phyloP scores from a whole-genome alignment of 2,888 invertebrate species.

The Idaea straminata region DNA sequence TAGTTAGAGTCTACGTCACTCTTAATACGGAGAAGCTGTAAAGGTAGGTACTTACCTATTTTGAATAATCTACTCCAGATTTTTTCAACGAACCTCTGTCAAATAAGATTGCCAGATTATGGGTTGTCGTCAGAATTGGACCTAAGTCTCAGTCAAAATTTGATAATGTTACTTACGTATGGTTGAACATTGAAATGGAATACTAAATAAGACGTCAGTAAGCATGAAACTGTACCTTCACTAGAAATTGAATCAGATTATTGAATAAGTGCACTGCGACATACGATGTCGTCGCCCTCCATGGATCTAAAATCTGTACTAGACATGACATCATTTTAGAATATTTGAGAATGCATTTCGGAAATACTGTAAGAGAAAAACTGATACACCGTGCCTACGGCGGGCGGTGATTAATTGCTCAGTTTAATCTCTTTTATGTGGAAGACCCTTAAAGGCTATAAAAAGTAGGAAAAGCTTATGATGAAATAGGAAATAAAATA shows the following conservation, averaged over 20 bases:
- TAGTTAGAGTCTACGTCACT: too few relatives aligned
- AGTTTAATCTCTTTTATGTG: too few relatives aligned
- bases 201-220: conserved; percentile 64
- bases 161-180: conserved; percentile 35
- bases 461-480: too few relatives aligned
- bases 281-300: conserved; percentile 45
- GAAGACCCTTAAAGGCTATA: too few relatives aligned
- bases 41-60: conserved; percentile 10
- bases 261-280: conserved; percentile 65
- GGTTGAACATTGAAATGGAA: conserved; percentile 51
- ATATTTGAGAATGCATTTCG: background rate
- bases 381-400: too few relatives aligned
- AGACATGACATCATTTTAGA: conserved; percentile 11
- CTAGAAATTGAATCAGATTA: conserved; percentile 66
- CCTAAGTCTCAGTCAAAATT: conserved; percentile 10
- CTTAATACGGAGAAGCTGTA: too few relatives aligned
- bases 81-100: background rate
- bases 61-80: conserved; percentile 13
- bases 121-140: background rate
- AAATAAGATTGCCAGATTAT: background rate
- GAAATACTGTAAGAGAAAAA: background rate
- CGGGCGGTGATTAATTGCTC: too few relatives aligned
- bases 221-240: conserved; percentile 65
- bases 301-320: conserved; percentile 22
- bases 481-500: too few relatives aligned